Conservation (phyloP, 2,888 invertebrate species). For the Amphipoea lucens region DNA sequence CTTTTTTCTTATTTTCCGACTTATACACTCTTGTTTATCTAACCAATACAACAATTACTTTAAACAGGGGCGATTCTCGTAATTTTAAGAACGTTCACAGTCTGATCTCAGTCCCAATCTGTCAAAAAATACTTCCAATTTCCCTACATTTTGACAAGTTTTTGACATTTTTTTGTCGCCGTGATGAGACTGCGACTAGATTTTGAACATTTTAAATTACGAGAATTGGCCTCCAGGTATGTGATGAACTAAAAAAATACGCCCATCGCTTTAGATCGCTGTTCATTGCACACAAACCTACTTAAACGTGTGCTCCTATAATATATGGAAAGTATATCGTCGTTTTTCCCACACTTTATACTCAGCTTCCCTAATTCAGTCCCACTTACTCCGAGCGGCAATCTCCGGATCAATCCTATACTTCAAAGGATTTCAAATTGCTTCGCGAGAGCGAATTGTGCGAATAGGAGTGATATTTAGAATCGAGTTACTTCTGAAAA, state of each 20-base stretch:
- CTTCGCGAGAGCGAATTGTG: slow-evolving; percentile 24
- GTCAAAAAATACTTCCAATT: no score
- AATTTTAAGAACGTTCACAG: no score
- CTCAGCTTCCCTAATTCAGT: background rate
- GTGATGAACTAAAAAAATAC: background rate
- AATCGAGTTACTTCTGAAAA: slow-evolving; percentile 44
- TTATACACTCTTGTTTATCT: background rate
- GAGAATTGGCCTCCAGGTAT: background rate
- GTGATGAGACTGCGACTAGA: no score
- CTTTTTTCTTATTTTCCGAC: background rate
- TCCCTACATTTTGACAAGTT: no score
- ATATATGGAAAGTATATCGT: no score
- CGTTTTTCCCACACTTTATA: background rate
- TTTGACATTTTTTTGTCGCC: no score
- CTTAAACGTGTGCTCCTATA: background rate
- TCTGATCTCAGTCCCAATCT: no score
- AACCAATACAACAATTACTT: background rate
- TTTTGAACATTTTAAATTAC: no score
- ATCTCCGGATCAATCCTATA: slow-evolving; percentile 18
- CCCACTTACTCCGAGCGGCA: slow-evolving; percentile 11
- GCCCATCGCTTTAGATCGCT: background rate
- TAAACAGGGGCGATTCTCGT: background rate
- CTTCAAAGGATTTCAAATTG: slow-evolving; percentile 44
- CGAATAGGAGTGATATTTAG: slow-evolving; percentile 35
- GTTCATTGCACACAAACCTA: background rate